Evolutionary conservation across 2,113 vertebrate species (phyloP).

Genomic region (Campylorhamphus procurvoides): DNA sequence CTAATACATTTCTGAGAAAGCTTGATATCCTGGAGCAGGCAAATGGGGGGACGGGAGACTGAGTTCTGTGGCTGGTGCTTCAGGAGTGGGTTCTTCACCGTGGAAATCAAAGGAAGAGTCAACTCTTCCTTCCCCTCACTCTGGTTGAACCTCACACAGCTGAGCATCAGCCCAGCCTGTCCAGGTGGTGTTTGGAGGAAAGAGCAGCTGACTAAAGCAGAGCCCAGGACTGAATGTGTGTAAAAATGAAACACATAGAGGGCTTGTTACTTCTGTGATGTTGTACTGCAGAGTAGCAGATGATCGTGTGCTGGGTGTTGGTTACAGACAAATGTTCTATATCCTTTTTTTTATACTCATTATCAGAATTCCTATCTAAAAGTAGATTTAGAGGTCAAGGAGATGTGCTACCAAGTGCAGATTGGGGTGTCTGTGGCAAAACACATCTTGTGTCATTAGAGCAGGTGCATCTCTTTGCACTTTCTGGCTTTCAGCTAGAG

Average conservation of each 20-base stretch:
- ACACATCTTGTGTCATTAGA: background rate
- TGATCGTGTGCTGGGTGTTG: background rate
- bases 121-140: background rate
- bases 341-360: background rate
- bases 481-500: background rate
- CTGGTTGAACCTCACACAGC: background rate
- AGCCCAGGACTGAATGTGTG: background rate
- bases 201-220: background rate
- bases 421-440: background rate
- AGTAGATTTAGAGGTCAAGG: background rate
- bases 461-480: background rate
- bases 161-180: background rate
- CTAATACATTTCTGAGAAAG: background rate
- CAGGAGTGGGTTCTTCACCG: background rate
- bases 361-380: background rate
- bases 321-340: background rate
- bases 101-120: background rate
- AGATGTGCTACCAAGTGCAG: background rate
- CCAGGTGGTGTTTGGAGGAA: background rate
- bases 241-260: background rate
- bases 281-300: background rate
- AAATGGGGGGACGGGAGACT: accelerated
- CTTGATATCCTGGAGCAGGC: background rate
- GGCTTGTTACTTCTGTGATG: background rate
- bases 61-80: background rate